Conservation (phyloP, 2,797 vertebrate genomes). For the Anabas testudineus region DNA sequence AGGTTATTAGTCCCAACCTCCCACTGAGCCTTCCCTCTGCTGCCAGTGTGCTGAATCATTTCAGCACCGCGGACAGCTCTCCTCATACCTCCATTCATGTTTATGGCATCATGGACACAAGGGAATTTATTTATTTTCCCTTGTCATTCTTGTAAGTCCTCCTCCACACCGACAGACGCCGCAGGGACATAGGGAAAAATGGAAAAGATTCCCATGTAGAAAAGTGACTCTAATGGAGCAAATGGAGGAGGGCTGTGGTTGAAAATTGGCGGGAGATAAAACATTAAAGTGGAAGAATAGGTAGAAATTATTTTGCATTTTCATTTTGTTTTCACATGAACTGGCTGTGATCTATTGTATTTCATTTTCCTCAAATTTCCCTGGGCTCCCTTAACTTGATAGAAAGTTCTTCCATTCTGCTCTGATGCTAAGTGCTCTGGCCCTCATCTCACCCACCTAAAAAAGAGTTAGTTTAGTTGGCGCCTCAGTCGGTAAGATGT, state of each 20-base stretch:
- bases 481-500: constrained; percentile 44
- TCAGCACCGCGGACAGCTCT: constrained; percentile 77
- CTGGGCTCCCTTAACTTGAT: constrained; percentile 11
- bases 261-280: not conserved
- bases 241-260: not conserved
- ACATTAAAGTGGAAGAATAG: constrained; percentile 7
- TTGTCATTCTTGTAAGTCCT: constrained; percentile 5
- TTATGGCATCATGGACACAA: constrained; percentile 2
- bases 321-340: constrained; percentile 16
- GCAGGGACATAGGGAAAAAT: constrained; percentile 12
- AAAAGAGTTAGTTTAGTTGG: constrained; percentile 10
- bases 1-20: constrained; percentile 62
- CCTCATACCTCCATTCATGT: constrained; percentile 40
- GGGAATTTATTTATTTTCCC: constrained; percentile 21
- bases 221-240: constrained; percentile 11
- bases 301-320: constrained; percentile 9
- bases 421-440: not conserved
- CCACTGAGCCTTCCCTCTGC: constrained; percentile 47
- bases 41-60: constrained; percentile 48
- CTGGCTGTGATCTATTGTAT: constrained; percentile 23
- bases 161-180: constrained; percentile 19
- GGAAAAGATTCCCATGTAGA: not conserved
- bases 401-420: constrained; percentile 26
- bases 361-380: constrained; percentile 10
- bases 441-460: constrained; percentile 41